Percentiles rank a stretch among this genome's conserved stretches.
Evolutionary conservation across 2,888 invertebrate genomes (phyloP).

Genomic region (Glaucopsyche alexis): DNA sequence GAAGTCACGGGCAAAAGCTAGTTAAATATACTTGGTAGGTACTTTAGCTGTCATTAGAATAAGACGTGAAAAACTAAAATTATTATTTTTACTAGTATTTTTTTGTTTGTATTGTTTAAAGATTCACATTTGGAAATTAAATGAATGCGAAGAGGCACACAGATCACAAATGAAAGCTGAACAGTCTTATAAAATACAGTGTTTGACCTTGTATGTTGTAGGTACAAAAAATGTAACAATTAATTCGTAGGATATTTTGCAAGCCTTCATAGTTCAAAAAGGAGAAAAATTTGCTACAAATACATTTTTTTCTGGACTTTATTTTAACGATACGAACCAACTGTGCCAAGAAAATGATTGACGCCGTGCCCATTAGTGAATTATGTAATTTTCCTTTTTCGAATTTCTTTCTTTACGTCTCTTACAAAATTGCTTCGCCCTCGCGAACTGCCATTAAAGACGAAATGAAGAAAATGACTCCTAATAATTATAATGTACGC

Average conservation of each 20-base stretch:
- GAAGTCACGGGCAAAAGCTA: no score
- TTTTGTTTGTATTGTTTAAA: no score
- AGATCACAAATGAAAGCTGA: no score
- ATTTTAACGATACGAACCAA: conserved; percentile 46
- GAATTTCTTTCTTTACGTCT: conserved; percentile 67
- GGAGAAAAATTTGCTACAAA: not conserved
- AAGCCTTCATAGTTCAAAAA: not conserved
- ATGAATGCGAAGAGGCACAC: no score
- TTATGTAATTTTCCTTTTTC: conserved; percentile 77
- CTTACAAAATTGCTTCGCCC: conserved; percentile 69
- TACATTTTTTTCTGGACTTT: conserved; percentile 5
- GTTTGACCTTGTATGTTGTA: no score
- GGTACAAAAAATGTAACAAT: not conserved
- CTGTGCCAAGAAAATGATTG: conserved; percentile 66
- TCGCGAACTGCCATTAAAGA: conserved; percentile 64
- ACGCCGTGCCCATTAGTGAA: conserved; percentile 69
- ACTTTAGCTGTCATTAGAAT: no score
- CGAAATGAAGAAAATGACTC: conserved; percentile 65
- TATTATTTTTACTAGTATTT: no score
- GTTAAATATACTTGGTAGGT: no score
- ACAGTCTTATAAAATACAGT: no score
- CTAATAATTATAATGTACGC: conserved; percentile 42
- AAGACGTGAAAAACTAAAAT: no score
- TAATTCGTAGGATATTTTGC: not conserved
- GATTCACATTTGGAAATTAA: no score